A percentile compares a stretch with the other conserved stretches of the same genome.
Evolutionary conservation across 2,888 invertebrate species (phyloP).

Genomic region (Nomada fucata): DNA sequence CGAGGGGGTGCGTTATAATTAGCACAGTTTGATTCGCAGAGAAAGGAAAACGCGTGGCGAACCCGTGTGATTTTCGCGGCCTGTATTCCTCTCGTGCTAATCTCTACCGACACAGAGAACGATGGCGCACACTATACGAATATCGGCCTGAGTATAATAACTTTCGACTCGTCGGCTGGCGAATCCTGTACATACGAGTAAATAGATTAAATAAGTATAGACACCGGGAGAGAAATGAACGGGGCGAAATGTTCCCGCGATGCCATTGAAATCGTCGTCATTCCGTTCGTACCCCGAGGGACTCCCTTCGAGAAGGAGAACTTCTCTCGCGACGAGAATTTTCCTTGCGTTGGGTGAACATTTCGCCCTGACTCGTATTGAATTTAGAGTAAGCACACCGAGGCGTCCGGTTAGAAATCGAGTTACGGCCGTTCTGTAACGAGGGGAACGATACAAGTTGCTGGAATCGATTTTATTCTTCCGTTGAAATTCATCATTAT

Average conservation of each 20-base stretch:
- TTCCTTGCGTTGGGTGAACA: slow-evolving; percentile 10
- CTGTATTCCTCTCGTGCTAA: slow-evolving; percentile 10
- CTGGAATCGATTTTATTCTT: neutral
- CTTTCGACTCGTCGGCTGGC: slow-evolving; percentile 60
- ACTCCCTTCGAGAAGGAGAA: neutral
- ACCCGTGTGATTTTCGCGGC: slow-evolving; percentile 3
- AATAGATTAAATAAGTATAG: slow-evolving; percentile 60
- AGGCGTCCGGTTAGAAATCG: slow-evolving; percentile 45
- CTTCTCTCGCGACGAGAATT: neutral
- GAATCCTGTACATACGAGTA: slow-evolving; percentile 70
- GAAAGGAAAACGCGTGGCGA: slow-evolving; percentile 14
- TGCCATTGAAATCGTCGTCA: neutral
- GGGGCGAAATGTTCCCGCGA: slow-evolving; percentile 9
- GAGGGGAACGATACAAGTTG: neutral
- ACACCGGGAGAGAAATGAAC: neutral
- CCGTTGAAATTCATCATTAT: neutral
- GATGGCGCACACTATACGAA: slow-evolving; percentile 52
- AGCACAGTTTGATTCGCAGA: slow-evolving; percentile 26
- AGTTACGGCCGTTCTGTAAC: slow-evolving; percentile 22
- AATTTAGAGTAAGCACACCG: slow-evolving; percentile 52
- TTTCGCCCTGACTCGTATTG: slow-evolving; percentile 35
- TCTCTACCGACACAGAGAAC: slow-evolving; percentile 41
- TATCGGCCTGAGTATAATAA: slow-evolving; percentile 62
- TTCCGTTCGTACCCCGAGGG: neutral
- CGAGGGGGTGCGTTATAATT: slow-evolving; percentile 30